Conservation (phyloP, 2,113 vertebrate genomes). For the Ardeotis arabs region DNA sequence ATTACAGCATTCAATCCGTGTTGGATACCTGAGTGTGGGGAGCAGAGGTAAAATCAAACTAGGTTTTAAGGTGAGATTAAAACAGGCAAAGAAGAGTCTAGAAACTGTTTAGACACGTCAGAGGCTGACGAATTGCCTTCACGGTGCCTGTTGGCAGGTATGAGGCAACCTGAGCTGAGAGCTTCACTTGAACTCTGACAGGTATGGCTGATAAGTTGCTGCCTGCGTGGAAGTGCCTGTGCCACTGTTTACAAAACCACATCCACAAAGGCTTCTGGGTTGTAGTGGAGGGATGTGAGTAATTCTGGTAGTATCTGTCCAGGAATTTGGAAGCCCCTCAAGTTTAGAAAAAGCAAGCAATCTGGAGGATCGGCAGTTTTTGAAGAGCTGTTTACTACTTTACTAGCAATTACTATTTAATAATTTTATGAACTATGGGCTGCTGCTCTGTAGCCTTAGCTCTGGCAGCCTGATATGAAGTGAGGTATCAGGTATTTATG, state of each 20-base stretch:
- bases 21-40: background rate
- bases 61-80: background rate
- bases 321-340: background rate
- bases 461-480: background rate
- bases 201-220: background rate
- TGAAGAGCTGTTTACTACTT: background rate
- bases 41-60: background rate
- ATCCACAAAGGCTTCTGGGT: background rate
- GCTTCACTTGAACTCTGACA: background rate
- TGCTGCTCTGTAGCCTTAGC: background rate
- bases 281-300: too few species aligned
- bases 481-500: background rate
- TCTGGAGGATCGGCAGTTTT: background rate
- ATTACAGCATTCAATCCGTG: background rate
- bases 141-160: accelerated
- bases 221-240: accelerated
- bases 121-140: background rate
- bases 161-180: background rate
- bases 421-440: background rate
- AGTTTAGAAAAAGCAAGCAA: background rate
- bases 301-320: background rate
- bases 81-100: background rate
- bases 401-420: background rate
- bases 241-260: background rate
- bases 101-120: background rate